phyloP scores from a whole-genome alignment of 1,140 invertebrate species.

The Elymnias hypermnestra region DNA sequence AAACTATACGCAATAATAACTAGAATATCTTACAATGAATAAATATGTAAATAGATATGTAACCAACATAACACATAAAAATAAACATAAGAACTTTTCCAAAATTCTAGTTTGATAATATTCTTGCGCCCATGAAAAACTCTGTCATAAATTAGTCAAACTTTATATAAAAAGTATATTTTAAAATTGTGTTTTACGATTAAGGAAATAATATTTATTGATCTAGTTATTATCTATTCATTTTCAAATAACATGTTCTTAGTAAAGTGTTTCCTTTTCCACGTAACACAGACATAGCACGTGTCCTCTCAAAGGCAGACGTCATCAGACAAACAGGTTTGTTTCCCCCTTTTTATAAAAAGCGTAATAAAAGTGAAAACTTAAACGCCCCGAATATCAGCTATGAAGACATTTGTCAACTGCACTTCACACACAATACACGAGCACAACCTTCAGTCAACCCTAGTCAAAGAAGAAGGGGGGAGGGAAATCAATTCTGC shows the following conservation, averaged over 20 bases:
- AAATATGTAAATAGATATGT: no score
- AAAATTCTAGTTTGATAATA: no score
- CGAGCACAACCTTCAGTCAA: constrained; percentile 26
- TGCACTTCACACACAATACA: constrained; percentile 40
- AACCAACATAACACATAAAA: no score
- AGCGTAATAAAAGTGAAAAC: constrained; percentile 17
- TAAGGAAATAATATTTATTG: no score
- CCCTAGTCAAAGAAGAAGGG: constrained; percentile 34
- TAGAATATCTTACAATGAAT: no score
- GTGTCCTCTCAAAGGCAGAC: constrained; percentile 8
- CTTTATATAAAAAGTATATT: no score
- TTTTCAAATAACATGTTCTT: not conserved
- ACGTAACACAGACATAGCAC: constrained; percentile 1
- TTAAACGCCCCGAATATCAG: constrained; percentile 18
- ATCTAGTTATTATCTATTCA: no score
- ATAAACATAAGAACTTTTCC: no score
- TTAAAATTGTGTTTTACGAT: no score
- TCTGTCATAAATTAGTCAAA: no score
- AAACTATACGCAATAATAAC: no score
- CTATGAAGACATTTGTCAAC: constrained; percentile 29
- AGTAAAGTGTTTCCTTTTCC: not conserved
- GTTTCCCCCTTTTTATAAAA: constrained; percentile 10
- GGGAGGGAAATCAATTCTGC: constrained; percentile 52
- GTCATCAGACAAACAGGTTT: constrained; percentile 26
- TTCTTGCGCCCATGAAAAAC: no score